Percentiles rank a stretch among this genome's conserved stretches.
Conservation (phyloP, 2,888 invertebrate species). For the Trileptium ribeirensis region DNA sequence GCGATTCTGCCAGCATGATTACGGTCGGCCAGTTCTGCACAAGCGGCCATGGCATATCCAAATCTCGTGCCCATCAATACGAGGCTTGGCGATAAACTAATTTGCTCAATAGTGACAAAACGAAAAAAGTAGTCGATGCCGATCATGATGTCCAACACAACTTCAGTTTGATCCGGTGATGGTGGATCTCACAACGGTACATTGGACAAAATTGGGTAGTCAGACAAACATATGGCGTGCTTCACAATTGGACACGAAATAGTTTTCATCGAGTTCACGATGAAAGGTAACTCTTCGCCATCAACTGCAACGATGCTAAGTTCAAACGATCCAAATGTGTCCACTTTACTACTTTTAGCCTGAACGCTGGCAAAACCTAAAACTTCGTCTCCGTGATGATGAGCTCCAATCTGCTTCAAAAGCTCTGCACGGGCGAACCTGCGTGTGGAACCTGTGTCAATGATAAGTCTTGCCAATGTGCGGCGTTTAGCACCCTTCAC, state of each 20-base stretch:
- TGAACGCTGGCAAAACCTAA: background rate
- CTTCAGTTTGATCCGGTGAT: background rate
- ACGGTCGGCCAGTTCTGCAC: too few relatives aligned
- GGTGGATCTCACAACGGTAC: background rate
- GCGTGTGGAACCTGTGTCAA: background rate
- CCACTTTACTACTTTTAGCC: background rate
- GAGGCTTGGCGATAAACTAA: too few relatives aligned
- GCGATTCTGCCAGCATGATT: too few relatives aligned
- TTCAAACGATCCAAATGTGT: background rate
- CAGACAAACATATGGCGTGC: background rate
- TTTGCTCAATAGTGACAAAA: too few relatives aligned
- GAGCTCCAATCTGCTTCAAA: background rate
- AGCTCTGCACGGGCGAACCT: background rate
- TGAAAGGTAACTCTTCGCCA: background rate
- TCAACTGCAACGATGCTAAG: background rate
- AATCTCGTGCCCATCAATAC: too few relatives aligned
- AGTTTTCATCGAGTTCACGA: background rate
- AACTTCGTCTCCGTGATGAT: background rate
- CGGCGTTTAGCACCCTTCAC: background rate
- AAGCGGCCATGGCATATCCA: too few relatives aligned
- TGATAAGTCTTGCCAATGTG: background rate
- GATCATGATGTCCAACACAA: background rate
- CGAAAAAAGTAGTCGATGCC: constrained; percentile 17
- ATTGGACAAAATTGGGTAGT: background rate
- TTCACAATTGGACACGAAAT: constrained; percentile 1